A percentile compares a stretch with the other conserved stretches of the same genome.
Conservation (phyloP, 2,797 vertebrate genomes). For the Pseudomugil tenellus region DNA sequence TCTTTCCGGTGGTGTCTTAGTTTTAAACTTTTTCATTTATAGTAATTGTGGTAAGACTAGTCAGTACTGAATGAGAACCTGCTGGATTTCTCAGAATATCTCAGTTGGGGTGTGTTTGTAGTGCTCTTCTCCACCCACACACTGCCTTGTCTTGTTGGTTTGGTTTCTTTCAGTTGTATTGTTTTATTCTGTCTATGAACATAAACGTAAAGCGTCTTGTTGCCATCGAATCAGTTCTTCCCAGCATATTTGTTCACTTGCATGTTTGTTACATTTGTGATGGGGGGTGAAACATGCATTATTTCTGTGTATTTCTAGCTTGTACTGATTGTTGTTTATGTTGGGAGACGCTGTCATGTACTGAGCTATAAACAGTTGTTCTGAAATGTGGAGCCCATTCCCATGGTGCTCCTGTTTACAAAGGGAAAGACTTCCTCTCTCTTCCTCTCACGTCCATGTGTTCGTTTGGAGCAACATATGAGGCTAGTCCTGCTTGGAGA, state of each 20-base stretch:
- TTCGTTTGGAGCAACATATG: conserved; percentile 50
- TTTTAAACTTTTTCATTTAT: conserved; percentile 58
- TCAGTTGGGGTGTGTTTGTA: conserved; percentile 17
- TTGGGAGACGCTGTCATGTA: conserved; percentile 19
- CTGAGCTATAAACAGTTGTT: conserved; percentile 65
- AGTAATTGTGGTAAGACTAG: conserved; percentile 57
- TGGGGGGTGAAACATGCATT: conserved; percentile 31
- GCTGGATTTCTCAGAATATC: conserved; percentile 53
- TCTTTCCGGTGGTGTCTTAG: conserved; percentile 29
- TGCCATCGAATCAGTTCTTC: conserved; percentile 30
- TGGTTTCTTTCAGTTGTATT: conserved; percentile 24
- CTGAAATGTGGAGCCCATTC: conserved; percentile 60
- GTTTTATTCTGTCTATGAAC: conserved; percentile 11
- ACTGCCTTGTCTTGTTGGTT: background rate
- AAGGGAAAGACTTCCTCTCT: conserved; percentile 55
- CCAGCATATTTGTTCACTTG: conserved; percentile 17
- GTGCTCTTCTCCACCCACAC: conserved; percentile 25
- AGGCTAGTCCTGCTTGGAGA: conserved; percentile 31
- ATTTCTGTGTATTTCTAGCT: conserved; percentile 42
- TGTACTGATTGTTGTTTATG: conserved; percentile 36
- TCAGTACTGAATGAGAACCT: conserved; percentile 4
- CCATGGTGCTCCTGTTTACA: conserved; percentile 53
- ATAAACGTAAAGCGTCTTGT: conserved; percentile 5
- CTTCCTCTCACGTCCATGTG: conserved; percentile 47
- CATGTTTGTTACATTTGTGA: conserved; percentile 39